Percentiles rank a stretch among this genome's conserved stretches.
phyloP scores from a whole-genome alignment of 2,888 invertebrate genomes.

The Autographa pulchrina region DNA sequence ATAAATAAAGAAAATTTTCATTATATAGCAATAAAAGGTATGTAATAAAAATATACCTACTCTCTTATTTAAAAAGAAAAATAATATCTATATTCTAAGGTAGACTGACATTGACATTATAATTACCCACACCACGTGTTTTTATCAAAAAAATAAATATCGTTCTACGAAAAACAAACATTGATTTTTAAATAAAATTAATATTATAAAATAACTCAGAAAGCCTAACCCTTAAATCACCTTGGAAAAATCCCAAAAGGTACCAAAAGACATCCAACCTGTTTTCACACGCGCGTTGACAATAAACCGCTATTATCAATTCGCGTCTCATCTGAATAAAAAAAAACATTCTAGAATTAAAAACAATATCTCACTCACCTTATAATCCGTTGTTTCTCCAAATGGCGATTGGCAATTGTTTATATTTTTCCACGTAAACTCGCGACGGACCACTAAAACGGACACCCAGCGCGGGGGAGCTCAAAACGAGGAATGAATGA shows the following conservation, averaged over 20 bases:
- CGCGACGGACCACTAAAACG: slow-evolving; percentile 64
- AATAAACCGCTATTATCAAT: slow-evolving; percentile 17
- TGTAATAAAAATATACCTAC: too few relatives aligned
- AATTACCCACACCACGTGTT: background rate
- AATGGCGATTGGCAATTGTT: slow-evolving; percentile 68
- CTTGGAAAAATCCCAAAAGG: slow-evolving; percentile 37
- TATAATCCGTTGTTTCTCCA: slow-evolving; percentile 30
- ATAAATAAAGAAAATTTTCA: too few relatives aligned
- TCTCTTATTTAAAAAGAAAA: too few relatives aligned
- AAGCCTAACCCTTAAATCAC: background rate
- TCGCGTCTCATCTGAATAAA: background rate
- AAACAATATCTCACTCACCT: slow-evolving; percentile 45
- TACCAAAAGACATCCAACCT: slow-evolving; percentile 46
- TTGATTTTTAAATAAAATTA: background rate
- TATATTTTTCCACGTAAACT: slow-evolving; percentile 73
- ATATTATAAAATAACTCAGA: background rate
- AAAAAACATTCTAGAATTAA: background rate
- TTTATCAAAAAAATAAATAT: background rate
- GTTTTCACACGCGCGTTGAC: slow-evolving; percentile 44
- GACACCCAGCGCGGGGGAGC: slow-evolving; percentile 66
- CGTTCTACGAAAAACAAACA: background rate
- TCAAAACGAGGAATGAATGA: slow-evolving; percentile 80
- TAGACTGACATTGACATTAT: background rate
- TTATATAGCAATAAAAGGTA: too few relatives aligned
- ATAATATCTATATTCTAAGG: background rate